Percentiles rank a stretch among this genome's conserved stretches.
Evolutionary conservation across 2,797 vertebrate species (phyloP).

Genomic region (Poeciliopsis presidionis): DNA sequence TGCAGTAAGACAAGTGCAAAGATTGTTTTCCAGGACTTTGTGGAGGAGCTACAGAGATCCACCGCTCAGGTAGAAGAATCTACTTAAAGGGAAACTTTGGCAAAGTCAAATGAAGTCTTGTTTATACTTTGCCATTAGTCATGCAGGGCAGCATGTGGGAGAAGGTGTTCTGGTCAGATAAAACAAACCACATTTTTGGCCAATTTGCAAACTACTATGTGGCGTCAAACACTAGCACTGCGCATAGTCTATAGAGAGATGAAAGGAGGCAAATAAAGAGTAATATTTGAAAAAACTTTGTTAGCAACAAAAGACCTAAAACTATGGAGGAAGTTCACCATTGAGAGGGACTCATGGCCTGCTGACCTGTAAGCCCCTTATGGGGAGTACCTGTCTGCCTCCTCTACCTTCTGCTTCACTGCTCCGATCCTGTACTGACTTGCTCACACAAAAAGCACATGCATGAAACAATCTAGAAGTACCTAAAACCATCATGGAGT

Average conservation of each 20-base stretch:
- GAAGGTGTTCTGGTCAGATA: neutral
- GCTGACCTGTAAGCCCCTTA: slow-evolving; percentile 76
- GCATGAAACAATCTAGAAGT: slow-evolving; percentile 39
- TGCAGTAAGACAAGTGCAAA: neutral
- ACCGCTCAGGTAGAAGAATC: neutral
- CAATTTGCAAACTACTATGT: neutral
- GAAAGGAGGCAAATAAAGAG: neutral
- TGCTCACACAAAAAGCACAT: slow-evolving; percentile 50
- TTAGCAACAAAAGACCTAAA: neutral
- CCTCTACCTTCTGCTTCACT: slow-evolving; percentile 78
- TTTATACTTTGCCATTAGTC: neutral
- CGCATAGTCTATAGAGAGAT: neutral
- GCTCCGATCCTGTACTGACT: slow-evolving; percentile 62
- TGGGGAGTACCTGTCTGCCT: slow-evolving; percentile 78
- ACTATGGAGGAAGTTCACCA: neutral
- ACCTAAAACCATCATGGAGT: slow-evolving; percentile 48
- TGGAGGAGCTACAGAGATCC: neutral
- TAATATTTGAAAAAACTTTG: neutral
- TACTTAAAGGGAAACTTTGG: neutral
- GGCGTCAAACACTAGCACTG: neutral
- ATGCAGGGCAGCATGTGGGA: neutral
- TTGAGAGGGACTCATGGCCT: slow-evolving; percentile 78
- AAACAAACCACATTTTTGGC: neutral
- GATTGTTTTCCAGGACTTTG: neutral
- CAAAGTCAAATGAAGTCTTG: neutral